Evolutionary conservation across 2,113 vertebrate genomes (phyloP).

Genomic region (Onychostoma macrolepis): DNA sequence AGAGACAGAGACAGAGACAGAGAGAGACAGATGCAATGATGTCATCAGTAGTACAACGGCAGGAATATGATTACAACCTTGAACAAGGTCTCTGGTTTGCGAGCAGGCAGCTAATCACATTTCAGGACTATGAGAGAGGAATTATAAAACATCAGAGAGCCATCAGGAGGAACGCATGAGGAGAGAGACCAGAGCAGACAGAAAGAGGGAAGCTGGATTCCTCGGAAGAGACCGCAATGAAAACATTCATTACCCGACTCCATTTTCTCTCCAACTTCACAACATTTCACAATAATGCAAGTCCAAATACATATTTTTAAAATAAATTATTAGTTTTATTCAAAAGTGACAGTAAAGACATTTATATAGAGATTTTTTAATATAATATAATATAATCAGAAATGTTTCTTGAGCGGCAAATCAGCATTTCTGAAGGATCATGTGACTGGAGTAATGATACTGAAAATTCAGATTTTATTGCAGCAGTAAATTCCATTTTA

Average conservation of each 20-base stretch:
- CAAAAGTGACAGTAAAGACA: too few relatives aligned
- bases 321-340: too few relatives aligned
- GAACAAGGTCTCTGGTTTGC: conserved; percentile 20
- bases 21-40: not conserved
- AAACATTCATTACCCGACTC: not conserved
- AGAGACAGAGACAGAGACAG: not conserved
- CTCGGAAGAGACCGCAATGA: not conserved
- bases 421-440: not conserved
- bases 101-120: conserved; percentile 18
- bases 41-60: conserved; percentile 12
- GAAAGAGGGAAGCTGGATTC: not conserved
- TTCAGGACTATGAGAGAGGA: conserved; percentile 10
- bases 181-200: not conserved
- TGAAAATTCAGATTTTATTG: not conserved
- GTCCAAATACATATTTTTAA: not conserved
- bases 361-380: too few relatives aligned
- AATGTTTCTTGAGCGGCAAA: not conserved
- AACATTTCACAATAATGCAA: not conserved
- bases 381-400: not conserved
- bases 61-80: conserved; percentile 42
- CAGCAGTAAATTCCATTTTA: not conserved
- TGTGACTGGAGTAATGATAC: not conserved
- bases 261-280: not conserved
- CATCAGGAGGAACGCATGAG: not conserved
- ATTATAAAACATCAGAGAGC: conserved; percentile 21